Evolutionary conservation across 2,888 invertebrate species (phyloP).

Genomic region (Sympetrum striolatum): DNA sequence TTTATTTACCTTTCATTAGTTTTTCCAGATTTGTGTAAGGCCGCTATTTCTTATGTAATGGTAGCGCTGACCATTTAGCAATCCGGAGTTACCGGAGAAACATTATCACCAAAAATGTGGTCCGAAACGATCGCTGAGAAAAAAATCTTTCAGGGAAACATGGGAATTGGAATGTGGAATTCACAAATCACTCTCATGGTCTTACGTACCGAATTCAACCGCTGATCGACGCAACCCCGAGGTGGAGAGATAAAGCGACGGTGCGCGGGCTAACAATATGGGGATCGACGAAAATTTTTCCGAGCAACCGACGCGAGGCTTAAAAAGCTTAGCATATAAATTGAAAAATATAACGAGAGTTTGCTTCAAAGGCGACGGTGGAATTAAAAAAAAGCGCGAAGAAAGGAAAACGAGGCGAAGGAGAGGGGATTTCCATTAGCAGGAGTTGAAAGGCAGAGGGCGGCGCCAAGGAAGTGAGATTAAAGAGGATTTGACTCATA

Average conservation of each 20-base stretch:
- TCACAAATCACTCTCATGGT: background rate
- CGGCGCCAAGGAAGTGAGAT: background rate
- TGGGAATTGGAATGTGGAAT: too few relatives aligned
- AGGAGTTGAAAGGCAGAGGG: background rate
- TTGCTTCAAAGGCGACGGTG: background rate
- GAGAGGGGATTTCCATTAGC: slow-evolving; percentile 7
- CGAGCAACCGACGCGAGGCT: background rate
- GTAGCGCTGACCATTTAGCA: too few relatives aligned
- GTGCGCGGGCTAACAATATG: background rate
- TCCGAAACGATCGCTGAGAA: too few relatives aligned
- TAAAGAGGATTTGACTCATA: slow-evolving; percentile 10
- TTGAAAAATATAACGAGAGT: slow-evolving; percentile 7
- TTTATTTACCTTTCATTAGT: too few relatives aligned
- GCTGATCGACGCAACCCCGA: too few relatives aligned
- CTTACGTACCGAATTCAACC: background rate
- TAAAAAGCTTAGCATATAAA: slow-evolving; percentile 16
- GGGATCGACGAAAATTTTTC: background rate
- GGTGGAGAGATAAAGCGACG: background rate
- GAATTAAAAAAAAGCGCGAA: background rate
- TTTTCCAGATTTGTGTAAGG: too few relatives aligned
- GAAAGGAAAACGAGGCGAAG: background rate
- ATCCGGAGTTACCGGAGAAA: too few relatives aligned
- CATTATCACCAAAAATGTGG: too few relatives aligned
- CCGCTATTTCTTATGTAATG: too few relatives aligned
- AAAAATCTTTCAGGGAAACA: too few relatives aligned